Base-by-base conservation (phyloP, 1,140 invertebrate species). In the Solenopsis invicta region DNA sequence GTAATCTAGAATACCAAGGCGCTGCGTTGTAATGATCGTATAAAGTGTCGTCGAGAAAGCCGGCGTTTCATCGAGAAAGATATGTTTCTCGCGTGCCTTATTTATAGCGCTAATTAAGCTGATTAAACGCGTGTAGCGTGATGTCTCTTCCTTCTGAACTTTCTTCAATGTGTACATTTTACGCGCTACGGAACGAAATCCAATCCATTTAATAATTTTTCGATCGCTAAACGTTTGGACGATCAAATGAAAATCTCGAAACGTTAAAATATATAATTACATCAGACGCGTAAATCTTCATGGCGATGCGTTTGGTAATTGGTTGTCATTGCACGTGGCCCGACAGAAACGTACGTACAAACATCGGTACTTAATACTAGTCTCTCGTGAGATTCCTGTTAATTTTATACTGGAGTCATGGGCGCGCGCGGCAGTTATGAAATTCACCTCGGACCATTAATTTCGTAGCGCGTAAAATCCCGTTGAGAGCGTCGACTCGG, bases 401-500 rank as follows among this genome's bases (percentile, higher is more conserved):
- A 81, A 81, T 81, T 81, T 81, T 45, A n/a, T n/a, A 71, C n/a
- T 81, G 71, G 37, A 67, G 76, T 34, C 78, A 71, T 9, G 48
- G 16, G 34, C 9, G 37, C n/a, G 37, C n/a, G 29, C 21, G 2
- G 29, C 75, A 37, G 64, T 71, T 71, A 81, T 56, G 78, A 81
- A 81, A 81, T 81, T 81, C 71, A 81, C 71, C 56, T 81, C 52
- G 64, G 66, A 24, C 24, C 78, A 81, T 81, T 81, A 81, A 81
- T 81, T 71, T 48, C 18, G 48, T 18, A 12, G 66, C 78, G 64
- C 66, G 66, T n/a, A 71, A 71, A 59, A 81, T 54, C 48, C 66
- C 78, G 66, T 80, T 45, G 45, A 52, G 45, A 67, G n/a, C 48
- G 61, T n/a, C 78, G 78, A 69, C 41, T 67, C 48, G 50, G 50